Percentiles rank a stretch among this genome's conserved stretches.
These are phyloP conservation scores for Neoscelio sp. DNA, from an alignment of 2,888 invertebrate genomes.

Conservation along the genomic window DNA sequence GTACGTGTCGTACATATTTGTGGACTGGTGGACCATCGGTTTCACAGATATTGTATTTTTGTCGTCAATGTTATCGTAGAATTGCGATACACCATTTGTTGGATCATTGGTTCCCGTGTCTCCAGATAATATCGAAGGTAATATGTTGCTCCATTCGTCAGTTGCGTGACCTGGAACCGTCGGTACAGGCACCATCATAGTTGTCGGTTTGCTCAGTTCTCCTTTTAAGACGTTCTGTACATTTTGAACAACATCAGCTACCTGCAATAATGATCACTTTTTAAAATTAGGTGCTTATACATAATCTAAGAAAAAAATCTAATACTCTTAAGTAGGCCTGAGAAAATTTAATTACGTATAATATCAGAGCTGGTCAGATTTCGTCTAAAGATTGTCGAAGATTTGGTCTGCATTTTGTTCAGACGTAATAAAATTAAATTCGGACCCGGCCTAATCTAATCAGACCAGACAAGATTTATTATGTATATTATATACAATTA, in stretches of 20 bases:
- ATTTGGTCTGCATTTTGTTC: no score
- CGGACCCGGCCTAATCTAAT: no score
- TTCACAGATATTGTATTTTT: constrained; percentile 61
- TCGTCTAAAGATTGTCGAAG: no score
- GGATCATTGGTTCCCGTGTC: constrained; percentile 82
- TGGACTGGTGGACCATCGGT: constrained; percentile 18
- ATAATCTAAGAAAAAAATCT: neutral
- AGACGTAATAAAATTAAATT: no score
- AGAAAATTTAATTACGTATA: no score
- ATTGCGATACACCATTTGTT: constrained; percentile 33
- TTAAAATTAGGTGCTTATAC: neutral
- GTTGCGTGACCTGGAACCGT: constrained; percentile 80
- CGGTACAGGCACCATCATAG: constrained; percentile 75
- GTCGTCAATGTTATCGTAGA: constrained; percentile 45
- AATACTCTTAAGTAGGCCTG: no score
- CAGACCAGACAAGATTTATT: no score
- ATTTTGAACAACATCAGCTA: constrained; percentile 91
- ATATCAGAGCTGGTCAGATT: no score
- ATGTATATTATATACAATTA: no score
- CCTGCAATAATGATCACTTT: constrained; percentile 79
- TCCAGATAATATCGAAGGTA: constrained; percentile 91
- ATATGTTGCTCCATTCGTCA: constrained; percentile 89
- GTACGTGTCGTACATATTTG: constrained; percentile 53
- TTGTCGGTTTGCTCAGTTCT: constrained; percentile 86
- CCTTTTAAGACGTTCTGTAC: constrained; percentile 93